Evolutionary conservation across 2,888 invertebrate species (phyloP).

Genomic region (Malthinus flaveolus): DNA sequence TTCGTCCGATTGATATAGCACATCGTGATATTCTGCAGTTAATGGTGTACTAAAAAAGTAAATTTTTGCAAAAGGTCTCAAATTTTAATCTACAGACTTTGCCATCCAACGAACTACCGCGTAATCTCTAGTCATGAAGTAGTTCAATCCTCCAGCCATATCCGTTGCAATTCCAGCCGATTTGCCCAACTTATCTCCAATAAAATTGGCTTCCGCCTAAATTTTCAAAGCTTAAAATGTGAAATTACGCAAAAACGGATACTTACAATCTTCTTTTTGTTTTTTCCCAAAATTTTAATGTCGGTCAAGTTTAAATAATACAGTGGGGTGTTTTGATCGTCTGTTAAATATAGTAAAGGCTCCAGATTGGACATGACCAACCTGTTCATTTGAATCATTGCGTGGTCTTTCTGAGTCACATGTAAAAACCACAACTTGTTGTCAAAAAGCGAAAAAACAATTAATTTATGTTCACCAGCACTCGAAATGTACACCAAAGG

Average conservation of each 20-base stretch:
- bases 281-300: constrained; percentile 4
- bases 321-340: constrained; percentile 41
- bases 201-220: constrained; percentile 37
- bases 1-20: constrained; percentile 47
- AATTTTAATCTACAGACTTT: constrained; percentile 28
- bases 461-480: constrained; percentile 40
- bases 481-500: constrained; percentile 51
- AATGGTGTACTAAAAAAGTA: constrained; percentile 43
- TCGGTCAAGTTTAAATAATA: constrained; percentile 45
- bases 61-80: background rate
- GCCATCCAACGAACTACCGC: constrained; percentile 56
- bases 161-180: constrained; percentile 54
- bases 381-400: constrained; percentile 42
- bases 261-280: background rate
- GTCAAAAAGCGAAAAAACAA: constrained; percentile 43
- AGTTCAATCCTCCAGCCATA: constrained; percentile 51
- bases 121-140: constrained; percentile 54
- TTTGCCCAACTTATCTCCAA: constrained; percentile 54
- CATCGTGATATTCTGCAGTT: constrained; percentile 47
- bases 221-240: background rate
- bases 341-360: constrained; percentile 48
- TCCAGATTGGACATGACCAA: constrained; percentile 47
- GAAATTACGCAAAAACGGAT: background rate
- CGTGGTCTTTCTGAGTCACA: constrained; percentile 33
- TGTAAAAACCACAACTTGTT: constrained; percentile 48